A percentile compares a stretch with the other conserved stretches of the same genome.
Evolutionary conservation across 2,113 vertebrate species (phyloP).

Genomic region (Gallinago paraguaiae): DNA sequence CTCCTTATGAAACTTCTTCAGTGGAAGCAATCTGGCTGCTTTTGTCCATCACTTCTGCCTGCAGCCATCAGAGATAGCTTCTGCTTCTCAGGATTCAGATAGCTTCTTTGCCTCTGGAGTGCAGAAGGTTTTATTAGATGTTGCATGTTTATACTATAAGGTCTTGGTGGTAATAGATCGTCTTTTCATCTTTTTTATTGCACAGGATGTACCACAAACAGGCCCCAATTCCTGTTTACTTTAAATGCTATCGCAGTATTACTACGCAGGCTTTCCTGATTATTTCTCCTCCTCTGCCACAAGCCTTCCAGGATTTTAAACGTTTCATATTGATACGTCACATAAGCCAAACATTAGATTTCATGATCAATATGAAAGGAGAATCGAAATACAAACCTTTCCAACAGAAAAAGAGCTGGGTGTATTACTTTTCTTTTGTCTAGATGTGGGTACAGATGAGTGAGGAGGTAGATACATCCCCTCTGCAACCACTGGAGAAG

Average conservation of each 20-base stretch:
- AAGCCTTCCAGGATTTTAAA: background rate
- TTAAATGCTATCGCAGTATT: background rate
- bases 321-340: background rate
- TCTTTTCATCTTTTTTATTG: background rate
- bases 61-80: background rate
- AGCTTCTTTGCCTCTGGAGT: background rate
- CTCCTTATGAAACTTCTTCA: background rate
- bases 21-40: background rate
- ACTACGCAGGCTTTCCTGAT: slow-evolving; percentile 2
- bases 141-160: background rate
- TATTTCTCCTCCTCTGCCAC: background rate
- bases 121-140: background rate
- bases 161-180: background rate
- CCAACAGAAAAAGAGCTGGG: background rate
- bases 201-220: slow-evolving; percentile 53
- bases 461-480: background rate
- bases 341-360: background rate
- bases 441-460: background rate
- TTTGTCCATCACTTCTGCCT: background rate
- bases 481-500: background rate
- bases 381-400: background rate
- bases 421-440: background rate
- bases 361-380: background rate
- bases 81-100: background rate
- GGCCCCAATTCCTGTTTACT: slow-evolving; percentile 45